Evolutionary conservation across 2,888 invertebrate species (phyloP).

Genomic region (Spilosoma lubricipeda): DNA sequence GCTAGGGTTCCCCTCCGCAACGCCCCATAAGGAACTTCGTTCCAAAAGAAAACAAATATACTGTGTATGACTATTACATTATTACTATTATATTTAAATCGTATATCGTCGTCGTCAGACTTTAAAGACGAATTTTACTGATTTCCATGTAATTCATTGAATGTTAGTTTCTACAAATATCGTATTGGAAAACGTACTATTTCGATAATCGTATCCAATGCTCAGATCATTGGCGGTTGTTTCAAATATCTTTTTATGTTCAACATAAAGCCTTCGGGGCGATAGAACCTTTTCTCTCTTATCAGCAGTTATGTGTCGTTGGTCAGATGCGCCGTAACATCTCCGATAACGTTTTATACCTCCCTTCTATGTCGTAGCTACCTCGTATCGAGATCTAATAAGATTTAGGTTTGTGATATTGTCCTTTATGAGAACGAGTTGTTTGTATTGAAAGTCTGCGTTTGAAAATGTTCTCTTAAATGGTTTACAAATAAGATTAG

Average conservation of each 20-base stretch:
- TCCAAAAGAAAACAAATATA: too few species aligned
- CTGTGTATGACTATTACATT: too few species aligned
- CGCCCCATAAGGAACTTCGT: too few species aligned
- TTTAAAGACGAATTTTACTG: background rate
- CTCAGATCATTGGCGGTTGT: slow-evolving; percentile 33
- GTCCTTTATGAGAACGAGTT: slow-evolving; percentile 1
- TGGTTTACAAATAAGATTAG: background rate
- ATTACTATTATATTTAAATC: too few species aligned
- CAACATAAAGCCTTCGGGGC: slow-evolving; percentile 50
- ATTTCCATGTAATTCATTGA: background rate
- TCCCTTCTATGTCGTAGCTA: slow-evolving; percentile 27
- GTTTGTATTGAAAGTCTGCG: background rate
- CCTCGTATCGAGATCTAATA: slow-evolving; percentile 24
- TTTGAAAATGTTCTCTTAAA: background rate
- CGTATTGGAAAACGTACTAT: slow-evolving; percentile 41
- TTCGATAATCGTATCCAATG: slow-evolving; percentile 30
- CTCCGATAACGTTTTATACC: slow-evolving; percentile 42
- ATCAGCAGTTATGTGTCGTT: slow-evolving; percentile 48
- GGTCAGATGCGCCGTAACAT: slow-evolving; percentile 33
- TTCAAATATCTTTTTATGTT: slow-evolving; percentile 53
- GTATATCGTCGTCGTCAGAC: too few species aligned
- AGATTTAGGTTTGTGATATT: slow-evolving; percentile 19
- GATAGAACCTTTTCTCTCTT: slow-evolving; percentile 46
- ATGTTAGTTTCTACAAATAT: slow-evolving; percentile 25
- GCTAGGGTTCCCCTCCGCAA: too few species aligned